Conservation (phyloP, 1,140 invertebrate species). For the Zaprionus camerounensis region DNA sequence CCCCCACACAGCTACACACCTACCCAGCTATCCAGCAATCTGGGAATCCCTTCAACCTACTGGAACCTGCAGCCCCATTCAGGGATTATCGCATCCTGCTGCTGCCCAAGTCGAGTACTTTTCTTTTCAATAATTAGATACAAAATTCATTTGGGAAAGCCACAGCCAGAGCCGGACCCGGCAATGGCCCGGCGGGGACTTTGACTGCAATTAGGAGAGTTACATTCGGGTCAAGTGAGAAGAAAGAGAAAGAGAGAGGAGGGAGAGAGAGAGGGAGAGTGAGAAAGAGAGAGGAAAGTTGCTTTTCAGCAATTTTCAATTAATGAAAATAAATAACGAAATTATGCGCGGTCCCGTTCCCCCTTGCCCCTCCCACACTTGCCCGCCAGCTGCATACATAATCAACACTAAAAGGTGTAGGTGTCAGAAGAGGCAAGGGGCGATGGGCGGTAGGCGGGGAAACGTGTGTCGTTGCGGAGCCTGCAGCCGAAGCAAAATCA, state of each 20-base stretch:
- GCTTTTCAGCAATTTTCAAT: conserved; percentile 71
- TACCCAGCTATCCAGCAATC: background rate
- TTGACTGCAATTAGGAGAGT: conserved; percentile 59
- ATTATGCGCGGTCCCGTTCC: conserved; percentile 47
- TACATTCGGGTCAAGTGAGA: conserved; percentile 52
- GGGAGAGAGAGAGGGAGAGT: background rate
- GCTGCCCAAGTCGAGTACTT: conserved; percentile 8
- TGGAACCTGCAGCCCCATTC: background rate
- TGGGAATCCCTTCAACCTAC: background rate
- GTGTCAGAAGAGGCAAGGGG: background rate
- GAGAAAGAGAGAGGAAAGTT: conserved; percentile 6
- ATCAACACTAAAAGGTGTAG: conserved; percentile 14
- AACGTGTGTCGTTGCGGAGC: background rate
- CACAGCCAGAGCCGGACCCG: background rate
- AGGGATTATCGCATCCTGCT: conserved; percentile 8
- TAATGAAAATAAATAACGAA: conserved; percentile 77
- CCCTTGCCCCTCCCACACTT: conserved; percentile 32
- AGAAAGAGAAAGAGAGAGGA: background rate
- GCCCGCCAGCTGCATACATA: conserved; percentile 55
- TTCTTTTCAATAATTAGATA: conserved; percentile 29
- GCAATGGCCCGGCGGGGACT: background rate
- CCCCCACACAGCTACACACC: background rate
- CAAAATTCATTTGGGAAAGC: conserved; percentile 20
- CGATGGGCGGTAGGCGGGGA: too few relatives aligned
- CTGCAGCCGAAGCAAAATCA: conserved; percentile 43